Conservation (phyloP, 2,888 invertebrate species). For the Julus scanicus region DNA sequence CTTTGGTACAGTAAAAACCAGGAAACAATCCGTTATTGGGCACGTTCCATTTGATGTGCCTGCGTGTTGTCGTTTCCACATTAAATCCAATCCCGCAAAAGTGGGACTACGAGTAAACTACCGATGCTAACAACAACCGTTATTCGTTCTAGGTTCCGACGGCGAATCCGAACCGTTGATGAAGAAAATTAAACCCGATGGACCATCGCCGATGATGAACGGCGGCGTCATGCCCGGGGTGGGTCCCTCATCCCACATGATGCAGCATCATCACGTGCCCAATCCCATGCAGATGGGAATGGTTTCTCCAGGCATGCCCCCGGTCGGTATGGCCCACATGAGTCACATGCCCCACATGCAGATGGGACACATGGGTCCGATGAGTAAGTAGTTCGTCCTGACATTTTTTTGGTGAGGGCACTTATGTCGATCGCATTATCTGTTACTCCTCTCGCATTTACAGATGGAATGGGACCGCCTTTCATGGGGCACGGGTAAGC, state of each 20-base stretch:
- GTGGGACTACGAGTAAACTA: background rate
- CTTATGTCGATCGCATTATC: background rate
- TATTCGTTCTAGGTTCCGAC: slow-evolving; percentile 53
- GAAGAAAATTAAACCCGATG: slow-evolving; percentile 48
- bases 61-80: background rate
- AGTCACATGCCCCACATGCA: slow-evolving; percentile 62
- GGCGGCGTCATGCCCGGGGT: slow-evolving; percentile 70
- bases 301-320: slow-evolving; percentile 69
- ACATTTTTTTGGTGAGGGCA: background rate
- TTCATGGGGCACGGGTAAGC: slow-evolving; percentile 60
- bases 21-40: background rate
- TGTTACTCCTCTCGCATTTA: background rate
- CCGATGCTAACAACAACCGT: background rate
- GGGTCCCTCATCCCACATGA: slow-evolving; percentile 75
- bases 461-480: slow-evolving; percentile 58
- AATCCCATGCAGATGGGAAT: slow-evolving; percentile 68
- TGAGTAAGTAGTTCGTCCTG: slow-evolving; percentile 67
- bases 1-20: slow-evolving; percentile 44
- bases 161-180: slow-evolving; percentile 47
- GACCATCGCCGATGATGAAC: slow-evolving; percentile 56
- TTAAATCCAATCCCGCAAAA: background rate
- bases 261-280: slow-evolving; percentile 79
- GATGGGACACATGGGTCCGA: slow-evolving; percentile 67
- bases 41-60: background rate
- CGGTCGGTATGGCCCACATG: slow-evolving; percentile 69